Evolutionary conservation across 2,113 vertebrate genomes (phyloP).

Genomic region (Lucifuga dentata): DNA sequence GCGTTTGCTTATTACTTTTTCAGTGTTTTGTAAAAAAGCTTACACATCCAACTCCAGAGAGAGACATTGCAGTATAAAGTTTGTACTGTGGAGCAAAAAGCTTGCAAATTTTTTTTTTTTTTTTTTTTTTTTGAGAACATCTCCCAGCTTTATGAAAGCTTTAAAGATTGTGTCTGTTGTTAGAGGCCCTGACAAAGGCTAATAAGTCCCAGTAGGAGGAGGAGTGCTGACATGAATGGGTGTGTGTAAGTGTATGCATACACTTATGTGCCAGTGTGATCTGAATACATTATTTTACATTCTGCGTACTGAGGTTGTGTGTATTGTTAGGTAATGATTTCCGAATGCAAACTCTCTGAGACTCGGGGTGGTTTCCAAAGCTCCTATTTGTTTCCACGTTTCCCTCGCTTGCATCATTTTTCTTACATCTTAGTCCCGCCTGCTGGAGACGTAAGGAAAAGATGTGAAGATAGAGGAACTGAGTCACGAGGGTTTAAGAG

Average conservation of each 20-base stretch:
- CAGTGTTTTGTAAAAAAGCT: slow-evolving; percentile 56
- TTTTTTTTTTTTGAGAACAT: background rate
- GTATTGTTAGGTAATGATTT: slow-evolving; percentile 9
- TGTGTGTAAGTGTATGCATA: background rate
- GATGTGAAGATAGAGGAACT: too few relatives aligned
- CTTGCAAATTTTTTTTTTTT: slow-evolving; percentile 1
- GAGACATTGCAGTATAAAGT: slow-evolving; percentile 22
- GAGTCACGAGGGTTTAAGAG: too few relatives aligned
- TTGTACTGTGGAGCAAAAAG: slow-evolving; percentile 12
- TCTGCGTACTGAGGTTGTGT: slow-evolving; percentile 5
- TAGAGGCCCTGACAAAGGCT: background rate
- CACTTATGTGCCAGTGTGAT: background rate
- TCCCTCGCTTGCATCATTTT: too few relatives aligned
- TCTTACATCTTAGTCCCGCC: too few relatives aligned
- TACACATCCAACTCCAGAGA: slow-evolving; percentile 39
- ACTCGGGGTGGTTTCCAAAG: background rate
- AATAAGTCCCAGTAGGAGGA: slow-evolving; percentile 1
- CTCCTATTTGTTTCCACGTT: too few relatives aligned
- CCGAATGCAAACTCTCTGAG: background rate
- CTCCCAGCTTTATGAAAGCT: slow-evolving; percentile 20
- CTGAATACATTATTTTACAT: background rate
- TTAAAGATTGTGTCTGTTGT: slow-evolving; percentile 5
- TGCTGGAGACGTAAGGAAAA: too few relatives aligned
- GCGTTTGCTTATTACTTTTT: slow-evolving; percentile 25
- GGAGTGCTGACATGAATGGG: background rate